A percentile compares a stretch with the other conserved stretches of the same genome.
Evolutionary conservation across 2,888 invertebrate genomes (phyloP).

Genomic region (Noctuana brunneofusca): DNA sequence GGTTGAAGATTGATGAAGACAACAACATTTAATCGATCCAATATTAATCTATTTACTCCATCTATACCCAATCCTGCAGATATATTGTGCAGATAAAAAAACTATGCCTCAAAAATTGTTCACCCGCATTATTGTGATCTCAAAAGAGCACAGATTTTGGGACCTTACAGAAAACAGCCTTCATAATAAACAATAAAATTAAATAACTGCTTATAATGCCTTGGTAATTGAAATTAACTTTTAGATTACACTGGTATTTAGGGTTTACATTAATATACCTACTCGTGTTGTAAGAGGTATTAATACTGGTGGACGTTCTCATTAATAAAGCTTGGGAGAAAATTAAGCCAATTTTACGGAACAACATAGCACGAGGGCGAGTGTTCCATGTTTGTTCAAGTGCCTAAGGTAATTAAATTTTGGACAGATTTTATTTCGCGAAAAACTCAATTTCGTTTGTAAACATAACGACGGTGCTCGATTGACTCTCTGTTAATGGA

Average conservation of each 20-base stretch:
- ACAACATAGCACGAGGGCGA: conserved; percentile 48
- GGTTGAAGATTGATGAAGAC: too few species aligned
- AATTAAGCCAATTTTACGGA: conserved; percentile 49
- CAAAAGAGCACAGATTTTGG: too few species aligned
- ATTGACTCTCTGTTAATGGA: conserved; percentile 23
- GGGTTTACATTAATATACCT: background rate
- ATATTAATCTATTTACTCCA: too few species aligned
- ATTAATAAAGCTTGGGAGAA: conserved; percentile 39
- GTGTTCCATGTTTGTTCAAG: conserved; percentile 53
- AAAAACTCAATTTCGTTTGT: conserved; percentile 63
- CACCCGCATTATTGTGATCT: too few species aligned
- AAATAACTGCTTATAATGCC: too few species aligned
- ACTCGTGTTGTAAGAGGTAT: conserved; percentile 4
- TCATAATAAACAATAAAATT: too few species aligned
- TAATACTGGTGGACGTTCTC: background rate
- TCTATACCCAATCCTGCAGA: too few species aligned
- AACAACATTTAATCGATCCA: too few species aligned
- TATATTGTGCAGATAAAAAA: too few species aligned
- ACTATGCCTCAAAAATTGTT: too few species aligned
- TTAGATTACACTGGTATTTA: background rate
- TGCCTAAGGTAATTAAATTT: conserved; percentile 63
- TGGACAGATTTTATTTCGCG: conserved; percentile 58
- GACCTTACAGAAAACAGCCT: too few species aligned
- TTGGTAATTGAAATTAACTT: background rate
- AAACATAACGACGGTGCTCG: conserved; percentile 49